Base-by-base conservation (phyloP, 2,797 vertebrate genomes). In the Ispidina picta region DNA sequence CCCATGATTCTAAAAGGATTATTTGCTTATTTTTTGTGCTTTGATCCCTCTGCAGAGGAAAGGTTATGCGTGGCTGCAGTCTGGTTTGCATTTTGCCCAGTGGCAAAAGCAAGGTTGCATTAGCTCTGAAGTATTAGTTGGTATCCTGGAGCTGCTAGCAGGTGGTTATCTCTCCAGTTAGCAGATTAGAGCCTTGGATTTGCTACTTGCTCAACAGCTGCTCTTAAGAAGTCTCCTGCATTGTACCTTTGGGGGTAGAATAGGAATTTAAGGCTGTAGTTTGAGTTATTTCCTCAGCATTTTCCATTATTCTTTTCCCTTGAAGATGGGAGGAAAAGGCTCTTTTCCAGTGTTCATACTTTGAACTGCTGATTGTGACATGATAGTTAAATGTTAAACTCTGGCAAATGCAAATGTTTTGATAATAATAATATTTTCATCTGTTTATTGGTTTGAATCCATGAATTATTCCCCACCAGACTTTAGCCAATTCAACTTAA, bases 131-230 rank as follows among this genome's bases (percentile, higher is more conserved):
- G 70, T 20, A n/a, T 76, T 46, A 44, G 21, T 31, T 86, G 28
- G 2, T 51, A 22, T 68, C 28, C 29, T 56, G 72, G 75, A 83
- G 56, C 68, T 66, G 68, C 39, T 65, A 66, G 84, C 65, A 92
- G 93, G 75, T 96, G 94, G 86, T 94, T 91, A 59, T 86, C 89
- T 93, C 85, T 80, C 80, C 65, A 87, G 46, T 56, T 75, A 55
- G 60, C 60, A 62, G 58, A 41, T 75, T 44, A 83, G 82, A 84
- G 28, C 66, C 70, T 82, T 75, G 43, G 0, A 31, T 78, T 63
- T 80, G 70, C 58, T 54, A 23, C 51, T 75, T 71, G 54, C 33
- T 91, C 22, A n/a, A 35, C 71, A 88, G 71, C 82, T 83, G 60
- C 56, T 72, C 48, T 79, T 70, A 35, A 71, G 89, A 62, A 0